These are phyloP conservation scores for Ditylenchus weischeri DNA, from an alignment of 2,888 invertebrate species.

Conservation along the genomic window DNA sequence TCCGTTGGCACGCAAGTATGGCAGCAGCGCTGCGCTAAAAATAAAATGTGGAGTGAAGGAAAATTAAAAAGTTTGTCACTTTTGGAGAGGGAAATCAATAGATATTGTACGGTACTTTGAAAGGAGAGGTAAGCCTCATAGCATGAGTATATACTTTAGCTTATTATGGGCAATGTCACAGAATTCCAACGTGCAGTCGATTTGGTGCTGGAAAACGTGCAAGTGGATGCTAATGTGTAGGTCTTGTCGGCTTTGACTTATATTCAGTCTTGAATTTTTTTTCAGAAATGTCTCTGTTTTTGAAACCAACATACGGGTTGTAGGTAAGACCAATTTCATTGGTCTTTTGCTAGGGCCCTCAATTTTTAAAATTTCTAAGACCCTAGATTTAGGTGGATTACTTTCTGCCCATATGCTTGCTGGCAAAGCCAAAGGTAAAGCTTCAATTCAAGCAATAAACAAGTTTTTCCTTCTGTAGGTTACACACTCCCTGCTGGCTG, in stretches of 20 bases:
- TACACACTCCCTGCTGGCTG: constrained; percentile 77
- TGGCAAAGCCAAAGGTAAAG: constrained; percentile 40
- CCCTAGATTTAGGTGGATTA: constrained; percentile 80
- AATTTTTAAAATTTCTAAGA: no score
- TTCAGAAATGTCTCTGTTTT: constrained; percentile 73
- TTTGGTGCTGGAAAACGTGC: constrained; percentile 44
- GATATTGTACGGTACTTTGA: no score
- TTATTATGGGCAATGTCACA: constrained; percentile 90
- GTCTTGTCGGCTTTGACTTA: constrained; percentile 68
- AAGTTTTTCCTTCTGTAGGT: constrained; percentile 28
- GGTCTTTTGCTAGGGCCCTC: background rate
- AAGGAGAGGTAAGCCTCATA: no score
- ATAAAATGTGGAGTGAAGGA: no score
- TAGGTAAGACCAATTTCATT: constrained; percentile 63
- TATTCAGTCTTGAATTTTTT: background rate
- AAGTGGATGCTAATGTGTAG: constrained; percentile 84
- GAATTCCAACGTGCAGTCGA: constrained; percentile 71
- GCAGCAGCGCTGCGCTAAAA: no score
- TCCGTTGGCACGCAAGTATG: no score
- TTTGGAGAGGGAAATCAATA: no score
- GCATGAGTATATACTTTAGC: constrained; percentile 62
- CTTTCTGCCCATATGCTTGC: constrained; percentile 88
- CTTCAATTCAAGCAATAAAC: constrained; percentile 12
- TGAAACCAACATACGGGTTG: constrained; percentile 96
- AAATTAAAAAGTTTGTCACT: no score